Evolutionary conservation across 2,113 vertebrate species (phyloP), one percentile per base, ranked within the genome.

Genomic region (Nyctibius bracteatus): DNA sequence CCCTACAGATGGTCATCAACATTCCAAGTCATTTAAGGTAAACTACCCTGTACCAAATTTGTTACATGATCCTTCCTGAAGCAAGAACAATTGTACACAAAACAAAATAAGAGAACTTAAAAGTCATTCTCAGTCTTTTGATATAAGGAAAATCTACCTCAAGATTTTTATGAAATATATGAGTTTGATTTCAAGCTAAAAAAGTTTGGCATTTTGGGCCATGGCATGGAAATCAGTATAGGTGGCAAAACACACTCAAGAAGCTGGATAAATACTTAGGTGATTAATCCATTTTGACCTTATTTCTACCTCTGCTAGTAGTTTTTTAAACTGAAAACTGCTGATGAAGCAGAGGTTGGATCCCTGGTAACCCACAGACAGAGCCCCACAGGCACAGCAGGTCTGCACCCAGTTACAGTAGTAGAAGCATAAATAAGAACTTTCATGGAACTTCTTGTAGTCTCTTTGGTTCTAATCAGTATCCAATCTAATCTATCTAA

Each of bases 401-500:
- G 19, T 51, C 54, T 51, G 12, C 1, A 2, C 30, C 10, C 30
- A 78, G 4, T 65, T 77, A 23, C 16, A 63, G 28, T 27, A 63
- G 30, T 43, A 49, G 19, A 66, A 71, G 10, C 30, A 63, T 58
- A 89, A 91, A 84, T 83, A 86, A 84, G 23, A 74, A 20, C 9
- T 78, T 91, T 35, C 8, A 24, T 22, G 31, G n/a, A 95, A 93
- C 10, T 67, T 80, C 52, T 70, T 81, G 18, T 65, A 86, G 49
- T 33, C 54, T 94, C 44, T 85, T 31, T 83, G 46, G 33, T 19
- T 73, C 51, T 55, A 91, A 97, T 92, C 81, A 86, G 77, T 47
- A 94, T 71, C 47, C 24, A 78, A 88, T 44, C 57, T 91, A 92
- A 94, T 89, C 49, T 89, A 23, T 75, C 49, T 91, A 89, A 96